A percentile compares a stretch with the other conserved stretches of the same genome.
phyloP scores from a whole-genome alignment of 2,797 vertebrate species.

The Manis crassicaudata region DNA sequence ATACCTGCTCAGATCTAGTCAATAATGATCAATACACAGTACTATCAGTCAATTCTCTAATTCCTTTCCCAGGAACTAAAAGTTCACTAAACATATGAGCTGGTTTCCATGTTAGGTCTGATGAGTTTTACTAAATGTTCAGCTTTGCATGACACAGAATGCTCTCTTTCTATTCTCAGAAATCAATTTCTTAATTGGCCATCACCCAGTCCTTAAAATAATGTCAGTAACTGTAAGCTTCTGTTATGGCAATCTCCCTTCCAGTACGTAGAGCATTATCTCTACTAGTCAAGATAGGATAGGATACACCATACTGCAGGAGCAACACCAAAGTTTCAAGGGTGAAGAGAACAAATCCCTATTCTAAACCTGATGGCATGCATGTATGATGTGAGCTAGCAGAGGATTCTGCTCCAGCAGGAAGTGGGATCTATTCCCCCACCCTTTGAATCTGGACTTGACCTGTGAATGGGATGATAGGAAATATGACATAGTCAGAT shows the following conservation, averaged over 20 bases:
- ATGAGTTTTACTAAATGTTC: neutral
- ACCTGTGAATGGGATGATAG: neutral
- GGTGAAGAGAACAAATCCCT: neutral
- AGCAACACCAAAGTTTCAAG: neutral
- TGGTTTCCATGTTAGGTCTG: neutral
- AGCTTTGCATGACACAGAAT: neutral
- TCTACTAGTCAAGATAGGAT: neutral
- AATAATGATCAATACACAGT: neutral
- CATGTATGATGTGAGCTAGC: neutral
- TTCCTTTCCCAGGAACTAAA: neutral
- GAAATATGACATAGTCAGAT: neutral
- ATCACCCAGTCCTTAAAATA: neutral
- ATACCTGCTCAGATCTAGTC: neutral
- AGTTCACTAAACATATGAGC: neutral
- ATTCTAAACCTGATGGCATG: neutral
- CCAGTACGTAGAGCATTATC: neutral
- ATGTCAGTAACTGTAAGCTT: neutral
- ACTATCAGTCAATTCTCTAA: neutral
- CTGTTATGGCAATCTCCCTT: neutral
- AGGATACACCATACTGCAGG: neutral
- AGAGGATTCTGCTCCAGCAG: neutral
- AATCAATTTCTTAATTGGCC: neutral
- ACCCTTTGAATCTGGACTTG: neutral
- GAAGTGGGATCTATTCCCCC: neutral
- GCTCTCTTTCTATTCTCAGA: neutral